Conservation (phyloP, 2,113 vertebrate genomes). For the Solenodon paradoxus region DNA sequence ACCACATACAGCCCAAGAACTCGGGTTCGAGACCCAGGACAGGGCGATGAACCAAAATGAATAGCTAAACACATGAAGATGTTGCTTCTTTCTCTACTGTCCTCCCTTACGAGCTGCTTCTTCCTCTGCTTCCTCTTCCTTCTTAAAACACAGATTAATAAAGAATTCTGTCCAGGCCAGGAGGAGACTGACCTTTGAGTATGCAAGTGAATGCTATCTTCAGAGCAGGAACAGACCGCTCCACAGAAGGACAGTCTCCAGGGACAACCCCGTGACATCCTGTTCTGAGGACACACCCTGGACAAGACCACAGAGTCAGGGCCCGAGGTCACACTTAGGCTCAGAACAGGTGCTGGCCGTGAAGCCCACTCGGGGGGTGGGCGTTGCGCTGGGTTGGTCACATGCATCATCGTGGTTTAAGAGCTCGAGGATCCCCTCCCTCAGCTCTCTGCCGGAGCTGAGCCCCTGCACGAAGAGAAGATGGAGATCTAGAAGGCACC, state of each 20-base stretch:
- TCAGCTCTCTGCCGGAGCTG: not conserved
- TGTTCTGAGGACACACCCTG: not conserved
- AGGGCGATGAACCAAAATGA: too few species aligned
- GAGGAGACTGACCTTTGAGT: not conserved
- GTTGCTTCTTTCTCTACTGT: too few species aligned
- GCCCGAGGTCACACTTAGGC: not conserved
- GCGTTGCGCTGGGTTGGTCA: fast-evolving
- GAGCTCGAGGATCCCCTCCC: too few species aligned
- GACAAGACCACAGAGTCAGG: not conserved
- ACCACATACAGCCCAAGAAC: too few species aligned
- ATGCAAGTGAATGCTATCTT: not conserved
- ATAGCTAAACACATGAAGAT: too few species aligned
- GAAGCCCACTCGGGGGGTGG: not conserved
- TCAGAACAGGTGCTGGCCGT: not conserved
- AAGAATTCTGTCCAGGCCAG: not conserved
- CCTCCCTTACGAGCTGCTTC: too few species aligned
- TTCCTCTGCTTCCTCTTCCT: too few species aligned
- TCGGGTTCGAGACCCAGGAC: too few species aligned
- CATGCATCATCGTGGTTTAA: too few species aligned
- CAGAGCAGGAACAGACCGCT: not conserved
- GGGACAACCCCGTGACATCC: not conserved
- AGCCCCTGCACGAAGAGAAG: not conserved
- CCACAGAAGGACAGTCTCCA: not conserved
- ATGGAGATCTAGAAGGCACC: not conserved
- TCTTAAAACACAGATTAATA: too few species aligned